A percentile compares a stretch with the other conserved stretches of the same genome.
Evolutionary conservation across 2,113 vertebrate species (phyloP).

Genomic region (Xyrauchen texanus): DNA sequence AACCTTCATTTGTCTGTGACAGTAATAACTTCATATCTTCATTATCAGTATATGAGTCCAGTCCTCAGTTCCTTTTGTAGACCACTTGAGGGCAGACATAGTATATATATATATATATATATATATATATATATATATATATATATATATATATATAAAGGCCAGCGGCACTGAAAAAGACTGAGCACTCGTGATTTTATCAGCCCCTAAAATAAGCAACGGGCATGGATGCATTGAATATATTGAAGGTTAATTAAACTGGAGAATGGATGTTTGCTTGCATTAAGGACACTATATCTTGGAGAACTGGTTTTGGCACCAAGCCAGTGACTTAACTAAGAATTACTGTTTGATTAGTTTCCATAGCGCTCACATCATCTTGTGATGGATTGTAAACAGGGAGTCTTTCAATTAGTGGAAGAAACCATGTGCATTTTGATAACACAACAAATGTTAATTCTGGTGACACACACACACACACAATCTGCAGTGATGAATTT

Average conservation of each 20-base stretch:
- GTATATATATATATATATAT: too few species aligned
- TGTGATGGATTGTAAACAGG: constrained; percentile 23
- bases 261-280: constrained; percentile 5
- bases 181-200: not conserved
- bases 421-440: constrained; percentile 9
- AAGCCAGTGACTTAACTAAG: constrained; percentile 8
- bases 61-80: too few species aligned
- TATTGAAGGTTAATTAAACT: constrained; percentile 43
- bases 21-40: too few species aligned
- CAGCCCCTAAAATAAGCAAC: not conserved
- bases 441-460: not conserved
- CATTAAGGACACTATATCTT: constrained; percentile 28
- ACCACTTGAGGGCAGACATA: too few species aligned
- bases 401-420: constrained; percentile 4
- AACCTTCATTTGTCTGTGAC: too few species aligned
- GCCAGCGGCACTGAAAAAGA: not conserved
- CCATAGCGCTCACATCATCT: constrained; percentile 11
- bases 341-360: constrained; percentile 20
- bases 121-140: too few species aligned
- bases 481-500: too few species aligned
- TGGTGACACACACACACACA: too few species aligned
- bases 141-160: not conserved
- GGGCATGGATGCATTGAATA: constrained; percentile 7
- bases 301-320: constrained; percentile 5
- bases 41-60: too few species aligned